Base-by-base conservation (phyloP, 2,113 vertebrate species). In the Mustelus asterias region DNA sequence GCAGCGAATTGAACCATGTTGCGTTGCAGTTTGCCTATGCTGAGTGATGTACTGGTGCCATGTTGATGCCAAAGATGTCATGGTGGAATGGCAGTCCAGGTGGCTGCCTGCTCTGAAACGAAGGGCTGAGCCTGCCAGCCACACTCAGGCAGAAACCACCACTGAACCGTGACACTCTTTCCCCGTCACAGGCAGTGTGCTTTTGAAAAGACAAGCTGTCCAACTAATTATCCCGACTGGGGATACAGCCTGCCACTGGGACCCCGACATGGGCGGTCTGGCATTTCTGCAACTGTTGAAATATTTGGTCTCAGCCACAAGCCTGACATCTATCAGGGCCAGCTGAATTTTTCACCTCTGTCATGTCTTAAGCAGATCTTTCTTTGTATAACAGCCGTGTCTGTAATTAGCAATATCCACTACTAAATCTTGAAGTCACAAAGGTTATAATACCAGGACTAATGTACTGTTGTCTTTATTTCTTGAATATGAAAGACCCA, bases 141-240 rank as follows among this genome's bases (percentile, higher is more conserved):
- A 95, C 22, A 72, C 9, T 16, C 69, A 95, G 41, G 26, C 69
- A 54, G 69, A 70, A 95, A 44, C 69, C 69, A 72, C 94, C 69
- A 72, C 41, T 54, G 63, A 72, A 72, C 94, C 67, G 11, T 72
- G 44, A 95, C 41, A 70, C 94, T 54, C 67, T 95, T 54, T 33
- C 69, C 65, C 67, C 54, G 94, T 76, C 94, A 72, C 41, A 95
- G 41, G 44, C 94, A 54, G 65, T 41, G 44, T 16, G 69, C 9
- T 72, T 72, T 95, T 72, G 41, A 95, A 76, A 72, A 72, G 94
- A 70, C 70, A 95, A 54, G 41, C 67, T 54, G 69, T 95, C 67
- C 94, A 54, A 69, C 69, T 72, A 95, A 95, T 95, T 95, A 70
- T 72, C 94, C 37, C 94, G 29, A 95, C 94, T 72, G 41, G 69